Conservation (phyloP, 2,888 invertebrate genomes). For the Molanna angustata region DNA sequence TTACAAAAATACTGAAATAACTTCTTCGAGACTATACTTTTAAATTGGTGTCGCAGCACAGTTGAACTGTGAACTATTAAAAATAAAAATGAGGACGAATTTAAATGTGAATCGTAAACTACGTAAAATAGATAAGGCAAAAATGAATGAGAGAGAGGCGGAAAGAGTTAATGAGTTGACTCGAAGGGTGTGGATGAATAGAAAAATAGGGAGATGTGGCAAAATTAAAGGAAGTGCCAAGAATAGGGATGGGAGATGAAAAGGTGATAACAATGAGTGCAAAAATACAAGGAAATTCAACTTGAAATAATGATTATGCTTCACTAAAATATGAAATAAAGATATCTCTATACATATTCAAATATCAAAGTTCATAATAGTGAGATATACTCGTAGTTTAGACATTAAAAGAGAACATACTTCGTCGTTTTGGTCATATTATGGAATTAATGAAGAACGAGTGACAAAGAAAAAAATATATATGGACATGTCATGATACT, state of each 20-base stretch:
- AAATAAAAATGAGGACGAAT: background rate
- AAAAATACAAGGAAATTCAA: background rate
- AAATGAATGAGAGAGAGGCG: conserved; percentile 23
- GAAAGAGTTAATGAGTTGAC: conserved; percentile 25
- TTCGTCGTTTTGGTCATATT: no score
- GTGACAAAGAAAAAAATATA: no score
- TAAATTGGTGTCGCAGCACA: no score
- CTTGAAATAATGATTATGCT: background rate
- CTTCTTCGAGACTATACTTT: no score
- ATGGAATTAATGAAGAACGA: no score
- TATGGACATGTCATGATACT: no score
- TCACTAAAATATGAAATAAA: background rate
- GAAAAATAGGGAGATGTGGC: conserved; percentile 3
- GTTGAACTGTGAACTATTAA: no score
- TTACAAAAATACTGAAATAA: no score
- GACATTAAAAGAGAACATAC: no score
- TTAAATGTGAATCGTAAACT: conserved; percentile 13
- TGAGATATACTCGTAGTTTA: no score
- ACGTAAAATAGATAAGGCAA: conserved; percentile 12
- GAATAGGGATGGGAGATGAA: background rate
- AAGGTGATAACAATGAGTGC: background rate
- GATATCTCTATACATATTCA: no score
- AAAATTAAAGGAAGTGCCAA: background rate
- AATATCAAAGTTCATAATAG: no score
- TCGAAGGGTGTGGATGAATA: conserved; percentile 3